Conservation (phyloP, 30 jellyfish, hydroid and myxozoan species). For the Cassiopea xamachana region DNA sequence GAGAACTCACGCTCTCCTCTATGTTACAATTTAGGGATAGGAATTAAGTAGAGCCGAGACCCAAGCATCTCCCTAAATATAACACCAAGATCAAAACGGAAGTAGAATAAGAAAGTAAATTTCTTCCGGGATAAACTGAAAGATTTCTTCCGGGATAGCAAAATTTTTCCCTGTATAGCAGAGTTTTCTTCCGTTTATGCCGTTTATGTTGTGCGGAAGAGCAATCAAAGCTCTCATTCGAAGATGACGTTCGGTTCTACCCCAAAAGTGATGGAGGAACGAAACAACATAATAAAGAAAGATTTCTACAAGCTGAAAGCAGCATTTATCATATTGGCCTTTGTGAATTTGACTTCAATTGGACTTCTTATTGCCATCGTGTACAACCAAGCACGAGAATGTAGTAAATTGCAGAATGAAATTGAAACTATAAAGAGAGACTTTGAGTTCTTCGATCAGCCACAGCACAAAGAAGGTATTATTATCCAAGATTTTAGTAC, state of each 20-base stretch:
- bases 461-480: background rate
- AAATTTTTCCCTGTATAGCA: no score
- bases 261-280: background rate
- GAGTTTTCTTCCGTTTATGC: no score
- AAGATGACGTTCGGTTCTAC: background rate
- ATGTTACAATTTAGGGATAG: no score
- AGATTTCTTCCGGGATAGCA: no score
- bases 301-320: background rate
- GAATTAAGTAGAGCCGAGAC: no score
- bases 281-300: background rate
- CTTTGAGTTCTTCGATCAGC: background rate
- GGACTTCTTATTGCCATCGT: background rate
- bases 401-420: background rate
- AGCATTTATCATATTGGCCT: background rate
- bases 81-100: no score
- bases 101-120: no score
- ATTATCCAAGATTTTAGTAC: background rate
- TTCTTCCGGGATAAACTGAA: no score
- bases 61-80: no score
- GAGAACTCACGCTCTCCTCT: no score
- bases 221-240: background rate
- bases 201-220: background rate
- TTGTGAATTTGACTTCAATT: background rate
- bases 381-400: background rate
- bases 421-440: background rate